A percentile compares a stretch with the other conserved stretches of the same genome.
Conservation (phyloP, 2,113 vertebrate genomes). For the Centropus unirufus region DNA sequence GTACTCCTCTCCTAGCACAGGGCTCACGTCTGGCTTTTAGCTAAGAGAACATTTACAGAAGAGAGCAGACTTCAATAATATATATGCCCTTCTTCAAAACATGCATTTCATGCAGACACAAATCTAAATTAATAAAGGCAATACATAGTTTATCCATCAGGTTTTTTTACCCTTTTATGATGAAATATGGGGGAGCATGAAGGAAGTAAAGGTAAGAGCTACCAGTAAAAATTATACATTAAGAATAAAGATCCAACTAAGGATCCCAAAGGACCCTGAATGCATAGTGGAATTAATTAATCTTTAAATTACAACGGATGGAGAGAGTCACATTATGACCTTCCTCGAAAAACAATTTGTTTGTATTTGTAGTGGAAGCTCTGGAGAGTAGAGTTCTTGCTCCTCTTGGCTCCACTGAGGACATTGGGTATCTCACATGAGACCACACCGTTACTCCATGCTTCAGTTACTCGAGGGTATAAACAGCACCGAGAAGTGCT, state of each 20-base stretch:
- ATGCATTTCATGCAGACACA: not conserved
- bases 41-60: not conserved
- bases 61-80: not conserved
- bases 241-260: not conserved
- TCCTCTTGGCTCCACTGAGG: not conserved
- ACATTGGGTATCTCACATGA: not conserved
- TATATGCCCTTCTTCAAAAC: not conserved
- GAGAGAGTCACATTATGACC: not conserved
- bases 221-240: not conserved
- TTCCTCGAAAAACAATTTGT: not conserved
- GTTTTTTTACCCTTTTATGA: not conserved
- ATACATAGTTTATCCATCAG: fast-evolving
- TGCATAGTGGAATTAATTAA: not conserved
- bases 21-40: not conserved
- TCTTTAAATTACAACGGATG: not conserved
- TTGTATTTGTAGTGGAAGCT: not conserved
- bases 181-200: not conserved
- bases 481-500: not conserved
- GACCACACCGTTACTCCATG: not conserved
- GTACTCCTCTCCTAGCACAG: not conserved
- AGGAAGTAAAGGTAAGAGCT: not conserved
- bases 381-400: not conserved
- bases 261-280: not conserved
- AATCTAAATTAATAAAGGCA: not conserved
- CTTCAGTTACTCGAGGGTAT: not conserved